Evolutionary conservation across 1,140 invertebrate genomes (phyloP).

Genomic region (Ectropis grisescens): DNA sequence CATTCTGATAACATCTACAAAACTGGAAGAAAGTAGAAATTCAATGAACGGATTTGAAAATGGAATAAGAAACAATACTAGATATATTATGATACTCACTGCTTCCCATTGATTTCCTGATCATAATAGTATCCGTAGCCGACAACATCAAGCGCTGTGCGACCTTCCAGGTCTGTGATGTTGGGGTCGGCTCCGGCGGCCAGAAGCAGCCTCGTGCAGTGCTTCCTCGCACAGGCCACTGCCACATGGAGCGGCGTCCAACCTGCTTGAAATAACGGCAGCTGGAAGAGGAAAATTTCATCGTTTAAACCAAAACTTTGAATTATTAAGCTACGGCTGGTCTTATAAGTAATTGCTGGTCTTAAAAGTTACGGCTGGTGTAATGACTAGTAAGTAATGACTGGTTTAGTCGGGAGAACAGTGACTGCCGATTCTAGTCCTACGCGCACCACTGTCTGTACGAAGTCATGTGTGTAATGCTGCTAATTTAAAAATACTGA

Average conservation of each 20-base stretch:
- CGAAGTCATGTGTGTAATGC: too few relatives aligned
- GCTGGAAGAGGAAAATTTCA: neutral
- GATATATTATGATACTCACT: neutral
- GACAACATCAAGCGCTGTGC: slow-evolving; percentile 45
- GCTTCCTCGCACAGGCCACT: slow-evolving; percentile 17
- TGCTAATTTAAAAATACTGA: too few relatives aligned
- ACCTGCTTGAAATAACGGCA: slow-evolving; percentile 2
- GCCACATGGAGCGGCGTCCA: slow-evolving; percentile 45
- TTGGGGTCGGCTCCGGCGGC: slow-evolving; percentile 27
- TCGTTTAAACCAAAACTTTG: too few relatives aligned
- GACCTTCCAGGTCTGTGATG: slow-evolving; percentile 21
- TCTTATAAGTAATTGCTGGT: too few relatives aligned
- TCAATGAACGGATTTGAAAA: slow-evolving; percentile 1
- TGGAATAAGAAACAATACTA: too few relatives aligned
- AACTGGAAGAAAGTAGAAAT: slow-evolving; percentile 33
- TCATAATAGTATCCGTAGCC: slow-evolving; percentile 16
- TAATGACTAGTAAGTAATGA: too few relatives aligned
- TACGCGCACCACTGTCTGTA: too few relatives aligned
- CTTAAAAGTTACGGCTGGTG: too few relatives aligned
- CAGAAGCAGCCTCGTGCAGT: slow-evolving; percentile 28
- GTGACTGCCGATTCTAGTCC: too few relatives aligned
- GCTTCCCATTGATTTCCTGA: slow-evolving; percentile 15
- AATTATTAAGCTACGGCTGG: too few relatives aligned
- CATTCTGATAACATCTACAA: slow-evolving; percentile 45
- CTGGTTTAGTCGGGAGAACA: too few relatives aligned